Evolutionary conservation across 2,113 vertebrate genomes (phyloP).

Genomic region (Vanacampus margaritifer): DNA sequence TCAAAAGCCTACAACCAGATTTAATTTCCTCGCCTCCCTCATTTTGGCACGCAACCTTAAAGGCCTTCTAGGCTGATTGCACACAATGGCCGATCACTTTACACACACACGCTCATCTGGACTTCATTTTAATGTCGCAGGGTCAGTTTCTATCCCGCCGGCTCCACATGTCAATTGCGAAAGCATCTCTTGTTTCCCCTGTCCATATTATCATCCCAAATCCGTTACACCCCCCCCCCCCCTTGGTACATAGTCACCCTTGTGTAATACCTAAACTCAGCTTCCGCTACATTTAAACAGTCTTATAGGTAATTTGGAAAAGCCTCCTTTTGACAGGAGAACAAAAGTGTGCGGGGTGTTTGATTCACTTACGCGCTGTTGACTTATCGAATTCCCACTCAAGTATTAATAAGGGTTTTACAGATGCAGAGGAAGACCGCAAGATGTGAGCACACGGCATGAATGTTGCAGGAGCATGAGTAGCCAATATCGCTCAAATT

Average conservation of each 20-base stretch:
- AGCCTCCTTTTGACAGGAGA: constrained; percentile 46
- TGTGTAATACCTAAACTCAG: constrained; percentile 20
- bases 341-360: constrained; percentile 62
- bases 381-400: constrained; percentile 71
- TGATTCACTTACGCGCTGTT: constrained; percentile 60
- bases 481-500: neutral
- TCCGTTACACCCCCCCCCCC: constrained; percentile 31
- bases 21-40: neutral
- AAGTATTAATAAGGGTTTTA: constrained; percentile 75
- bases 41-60: constrained; percentile 33
- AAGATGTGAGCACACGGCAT: constrained; percentile 43
- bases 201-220: neutral
- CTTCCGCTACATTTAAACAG: constrained; percentile 7
- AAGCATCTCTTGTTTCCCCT: constrained; percentile 55
- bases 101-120: constrained; percentile 25
- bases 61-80: constrained; percentile 60
- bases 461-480: constrained; percentile 16
- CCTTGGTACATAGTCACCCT: constrained; percentile 8
- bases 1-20: neutral
- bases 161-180: constrained; percentile 58
- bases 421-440: constrained; percentile 50
- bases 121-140: constrained; percentile 56
- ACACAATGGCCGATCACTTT: constrained; percentile 62
- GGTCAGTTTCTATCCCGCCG: constrained; percentile 61
- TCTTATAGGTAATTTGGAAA: constrained; percentile 24